Evolutionary conservation across 2,888 invertebrate species (phyloP).

Genomic region (Torymus aiolomorphi): DNA sequence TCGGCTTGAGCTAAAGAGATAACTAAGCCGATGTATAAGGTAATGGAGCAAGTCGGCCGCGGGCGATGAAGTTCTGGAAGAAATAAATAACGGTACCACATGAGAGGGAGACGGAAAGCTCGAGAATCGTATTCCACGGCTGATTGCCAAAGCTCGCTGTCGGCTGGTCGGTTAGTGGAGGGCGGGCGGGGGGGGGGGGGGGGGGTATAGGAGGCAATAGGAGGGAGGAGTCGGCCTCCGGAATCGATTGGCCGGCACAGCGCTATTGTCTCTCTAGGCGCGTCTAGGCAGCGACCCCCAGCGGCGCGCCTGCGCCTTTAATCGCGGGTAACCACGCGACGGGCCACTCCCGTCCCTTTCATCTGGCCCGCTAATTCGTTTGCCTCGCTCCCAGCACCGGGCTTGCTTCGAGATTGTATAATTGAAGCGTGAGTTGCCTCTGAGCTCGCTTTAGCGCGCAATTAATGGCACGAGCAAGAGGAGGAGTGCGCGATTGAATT

Average conservation of each 20-base stretch:
- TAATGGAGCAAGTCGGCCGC: too few species aligned
- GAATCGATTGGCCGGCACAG: neutral
- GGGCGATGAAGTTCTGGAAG: too few species aligned
- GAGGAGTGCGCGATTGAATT: constrained; percentile 29
- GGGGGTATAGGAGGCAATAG: too few species aligned
- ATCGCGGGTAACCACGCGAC: constrained; percentile 11
- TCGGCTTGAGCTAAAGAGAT: too few species aligned
- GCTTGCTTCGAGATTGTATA: constrained; percentile 19
- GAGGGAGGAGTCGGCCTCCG: too few species aligned
- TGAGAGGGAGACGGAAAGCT: too few species aligned
- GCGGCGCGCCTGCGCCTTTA: neutral
- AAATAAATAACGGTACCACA: too few species aligned
- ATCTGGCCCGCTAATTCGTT: too few species aligned
- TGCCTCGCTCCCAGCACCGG: too few species aligned
- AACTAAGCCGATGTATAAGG: too few species aligned
- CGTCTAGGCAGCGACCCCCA: neutral
- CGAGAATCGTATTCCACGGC: too few species aligned
- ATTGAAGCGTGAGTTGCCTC: constrained; percentile 33
- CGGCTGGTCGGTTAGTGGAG: neutral
- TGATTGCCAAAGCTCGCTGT: neutral
- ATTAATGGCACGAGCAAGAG: constrained; percentile 43
- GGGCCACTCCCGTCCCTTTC: neutral
- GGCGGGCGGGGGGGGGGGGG: neutral
- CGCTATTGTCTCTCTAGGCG: constrained; percentile 14
- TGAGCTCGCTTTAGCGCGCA: constrained; percentile 9